Evolutionary conservation across 2,113 vertebrate genomes (phyloP), one percentile per base, ranked within the genome.

Genomic region (Perognathus longimembris): DNA sequence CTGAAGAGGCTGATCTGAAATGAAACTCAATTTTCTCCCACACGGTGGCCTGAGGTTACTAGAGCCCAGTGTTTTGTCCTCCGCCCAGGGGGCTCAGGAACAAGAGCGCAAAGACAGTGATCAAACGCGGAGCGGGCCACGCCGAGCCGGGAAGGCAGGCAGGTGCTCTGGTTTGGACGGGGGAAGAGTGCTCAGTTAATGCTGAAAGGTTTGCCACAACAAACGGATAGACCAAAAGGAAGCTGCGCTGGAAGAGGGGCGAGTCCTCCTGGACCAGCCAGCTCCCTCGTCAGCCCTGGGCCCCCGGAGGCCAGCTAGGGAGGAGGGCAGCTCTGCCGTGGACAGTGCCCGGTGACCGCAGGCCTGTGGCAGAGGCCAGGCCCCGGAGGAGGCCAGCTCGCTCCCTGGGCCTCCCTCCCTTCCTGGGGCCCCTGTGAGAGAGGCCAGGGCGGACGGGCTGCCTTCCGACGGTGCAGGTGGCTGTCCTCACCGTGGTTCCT

Each of bases 151-250:
- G 69, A 96, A 96, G 64, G 87, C 77, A 0, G 92, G 89, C 95
- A 89, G 85, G 96, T 96, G 95, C 94, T 96, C 96, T 92, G 95
- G 87, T 96, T 95, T 70, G 95, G 95, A 96, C 89, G 66, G 67
- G 89, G 93, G 61, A 80, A 94, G 76, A 89, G 73, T 91, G 94
- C 89, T 93, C 95, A 92, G 96, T 97, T 94, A 96, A 95, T 97
- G 86, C 86, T 54, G 84, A 95, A 95, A 94, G 95, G 94, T 97
- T 97, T 96, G 80, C 86, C 75, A 94, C 96, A 97, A 96, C 94
- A 96, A 96, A 96, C 76, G 11, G 91, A 95, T 96, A 89, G 77
- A 92, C 86, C 89, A 85, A 94, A 95, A 84, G 90, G 70, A 96
- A 97, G 89, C 87, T 87, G 63, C 66, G 79, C 80, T 91, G 92